Evolutionary conservation across 2,113 vertebrate species (phyloP).

Genomic region (Corvus moneduloides): DNA sequence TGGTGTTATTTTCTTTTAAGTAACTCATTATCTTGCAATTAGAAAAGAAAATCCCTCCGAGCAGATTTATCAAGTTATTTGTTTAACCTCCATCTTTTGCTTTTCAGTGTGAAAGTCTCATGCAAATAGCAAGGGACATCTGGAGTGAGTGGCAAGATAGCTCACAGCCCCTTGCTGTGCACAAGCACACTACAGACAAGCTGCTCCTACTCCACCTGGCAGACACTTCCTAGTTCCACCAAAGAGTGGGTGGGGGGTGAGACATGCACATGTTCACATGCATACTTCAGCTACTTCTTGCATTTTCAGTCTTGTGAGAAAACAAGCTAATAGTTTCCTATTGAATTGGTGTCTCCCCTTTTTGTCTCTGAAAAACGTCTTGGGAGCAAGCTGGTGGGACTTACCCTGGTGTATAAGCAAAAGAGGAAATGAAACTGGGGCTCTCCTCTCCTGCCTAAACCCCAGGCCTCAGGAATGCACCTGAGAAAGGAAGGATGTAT

Average conservation of each 20-base stretch:
- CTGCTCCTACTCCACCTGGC: slow-evolving; percentile 40
- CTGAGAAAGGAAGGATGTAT: neutral
- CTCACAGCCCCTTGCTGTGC: slow-evolving; percentile 33
- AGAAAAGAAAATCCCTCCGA: neutral
- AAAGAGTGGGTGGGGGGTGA: neutral
- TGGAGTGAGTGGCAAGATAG: neutral
- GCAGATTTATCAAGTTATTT: slow-evolving; percentile 2
- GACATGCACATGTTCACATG: neutral
- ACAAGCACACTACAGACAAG: slow-evolving; percentile 27
- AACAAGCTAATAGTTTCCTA: neutral
- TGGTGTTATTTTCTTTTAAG: neutral
- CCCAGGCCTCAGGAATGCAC: neutral
- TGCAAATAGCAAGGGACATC: slow-evolving; percentile 31
- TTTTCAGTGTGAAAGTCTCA: neutral
- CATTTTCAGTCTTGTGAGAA: neutral
- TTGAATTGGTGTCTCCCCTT: neutral
- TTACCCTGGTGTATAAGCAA: neutral
- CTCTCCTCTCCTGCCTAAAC: neutral
- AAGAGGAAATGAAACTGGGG: neutral
- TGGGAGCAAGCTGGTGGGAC: neutral
- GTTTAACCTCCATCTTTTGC: slow-evolving; percentile 26
- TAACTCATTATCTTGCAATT: neutral
- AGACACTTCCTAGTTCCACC: slow-evolving; percentile 2
- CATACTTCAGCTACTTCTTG: neutral
- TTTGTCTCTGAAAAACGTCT: neutral